phyloP scores from a whole-genome alignment of 2,888 invertebrate genomes.

The Folsomia candida region DNA sequence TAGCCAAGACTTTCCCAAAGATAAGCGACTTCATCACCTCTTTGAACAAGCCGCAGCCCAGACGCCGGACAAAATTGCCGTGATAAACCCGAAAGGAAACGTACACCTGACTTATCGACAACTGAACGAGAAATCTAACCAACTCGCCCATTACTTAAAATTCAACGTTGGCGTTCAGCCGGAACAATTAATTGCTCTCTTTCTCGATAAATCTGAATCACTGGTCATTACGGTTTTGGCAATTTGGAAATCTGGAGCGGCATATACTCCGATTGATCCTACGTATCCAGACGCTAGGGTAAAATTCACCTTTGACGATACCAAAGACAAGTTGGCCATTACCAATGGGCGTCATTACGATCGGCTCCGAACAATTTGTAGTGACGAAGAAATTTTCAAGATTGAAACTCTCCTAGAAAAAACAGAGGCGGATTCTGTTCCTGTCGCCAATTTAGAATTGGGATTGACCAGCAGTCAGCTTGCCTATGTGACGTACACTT shows the following conservation, averaged over 20 bases:
- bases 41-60: constrained; percentile 14
- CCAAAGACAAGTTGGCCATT: constrained; percentile 67
- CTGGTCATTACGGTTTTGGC: constrained; percentile 68
- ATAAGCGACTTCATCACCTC: constrained; percentile 1
- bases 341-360: constrained; percentile 61
- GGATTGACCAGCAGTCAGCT: not conserved
- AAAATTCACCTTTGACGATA: constrained; percentile 71
- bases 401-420: not conserved
- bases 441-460: not conserved
- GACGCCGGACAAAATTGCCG: constrained; percentile 4
- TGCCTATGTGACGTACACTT: constrained; percentile 9
- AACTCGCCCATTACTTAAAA: not conserved
- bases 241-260: constrained; percentile 78
- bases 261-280: constrained; percentile 78
- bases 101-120: constrained; percentile 4
- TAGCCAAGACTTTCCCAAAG: not conserved
- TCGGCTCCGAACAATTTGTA: not conserved
- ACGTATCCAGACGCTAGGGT: constrained; percentile 69
- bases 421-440: not conserved
- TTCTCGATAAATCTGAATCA: constrained; percentile 71
- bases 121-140: constrained; percentile 40
- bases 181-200: constrained; percentile 72
- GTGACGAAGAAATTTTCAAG: not conserved
- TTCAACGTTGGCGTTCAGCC: constrained; percentile 61
- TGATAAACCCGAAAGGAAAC: not conserved